phyloP scores from a whole-genome alignment of 2,888 invertebrate species.

The Slavum lentiscoides region DNA sequence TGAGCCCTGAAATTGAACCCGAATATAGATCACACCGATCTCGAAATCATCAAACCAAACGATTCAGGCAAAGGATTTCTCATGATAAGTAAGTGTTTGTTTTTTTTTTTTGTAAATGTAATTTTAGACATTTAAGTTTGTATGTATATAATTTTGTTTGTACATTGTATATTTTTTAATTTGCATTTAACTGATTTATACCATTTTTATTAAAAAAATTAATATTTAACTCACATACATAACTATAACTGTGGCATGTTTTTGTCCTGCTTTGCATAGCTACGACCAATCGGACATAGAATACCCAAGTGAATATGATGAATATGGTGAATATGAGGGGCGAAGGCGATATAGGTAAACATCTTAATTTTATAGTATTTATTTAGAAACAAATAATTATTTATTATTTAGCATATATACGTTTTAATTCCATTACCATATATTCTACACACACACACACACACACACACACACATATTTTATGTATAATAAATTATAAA shows the following conservation, averaged over 20 bases:
- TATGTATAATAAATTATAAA: not conserved
- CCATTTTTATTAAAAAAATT: not conserved
- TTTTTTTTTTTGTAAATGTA: not conserved
- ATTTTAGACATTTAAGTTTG: not conserved
- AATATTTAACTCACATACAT: conserved; percentile 30
- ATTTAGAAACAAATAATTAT: not conserved
- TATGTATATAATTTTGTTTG: conserved; percentile 13
- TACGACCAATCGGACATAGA: conserved; percentile 58
- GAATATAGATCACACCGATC: conserved; percentile 40
- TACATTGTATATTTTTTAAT: conserved; percentile 1
- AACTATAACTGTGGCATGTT: conserved; percentile 43
- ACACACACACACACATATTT: too few species aligned
- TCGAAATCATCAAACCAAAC: conserved; percentile 33
- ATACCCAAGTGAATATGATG: conserved; percentile 59
- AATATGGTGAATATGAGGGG: conserved; percentile 56
- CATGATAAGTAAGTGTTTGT: conserved; percentile 37
- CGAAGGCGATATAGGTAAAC: conserved; percentile 48
- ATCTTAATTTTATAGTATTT: conserved; percentile 13
- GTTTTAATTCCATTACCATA: too few species aligned
- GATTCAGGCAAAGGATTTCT: conserved; percentile 32
- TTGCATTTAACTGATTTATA: conserved; percentile 30
- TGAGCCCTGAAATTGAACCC: conserved; percentile 34
- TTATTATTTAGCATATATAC: not conserved
- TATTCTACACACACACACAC: too few species aligned
- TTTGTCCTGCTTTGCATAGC: conserved; percentile 54